Percentiles rank a stretch among this genome's conserved stretches.
These are phyloP conservation scores for Coreoperca whiteheadi DNA, from an alignment of 2,113 vertebrate species.

Conservation along the genomic window DNA sequence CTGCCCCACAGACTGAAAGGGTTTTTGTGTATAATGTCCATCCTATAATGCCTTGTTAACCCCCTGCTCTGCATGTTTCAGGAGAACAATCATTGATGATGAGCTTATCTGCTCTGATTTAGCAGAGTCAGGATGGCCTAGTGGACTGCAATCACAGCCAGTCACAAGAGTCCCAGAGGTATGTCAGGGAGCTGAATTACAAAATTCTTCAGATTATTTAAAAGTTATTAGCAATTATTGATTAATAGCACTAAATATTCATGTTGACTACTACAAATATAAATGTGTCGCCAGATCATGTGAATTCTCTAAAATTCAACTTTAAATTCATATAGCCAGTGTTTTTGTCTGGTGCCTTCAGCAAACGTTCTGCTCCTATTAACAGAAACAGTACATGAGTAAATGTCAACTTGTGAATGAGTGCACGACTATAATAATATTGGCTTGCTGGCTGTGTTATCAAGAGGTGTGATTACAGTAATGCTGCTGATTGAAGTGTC, in stretches of 20 bases:
- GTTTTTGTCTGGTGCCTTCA: neutral
- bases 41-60: conserved; percentile 1
- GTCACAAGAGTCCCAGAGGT: conserved; percentile 1
- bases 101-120: conserved; percentile 40
- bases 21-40: neutral
- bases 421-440: neutral
- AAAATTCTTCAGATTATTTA: neutral
- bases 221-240: neutral
- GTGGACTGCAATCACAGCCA: neutral
- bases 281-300: neutral
- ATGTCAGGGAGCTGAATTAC: neutral
- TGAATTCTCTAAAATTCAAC: no score
- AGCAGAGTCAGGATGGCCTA: conserved; percentile 15
- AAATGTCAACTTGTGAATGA: neutral
- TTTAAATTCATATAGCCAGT: neutral
- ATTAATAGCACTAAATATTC: neutral
- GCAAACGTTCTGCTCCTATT: neutral
- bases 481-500: conserved; percentile 1
- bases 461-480: neutral
- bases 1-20: neutral
- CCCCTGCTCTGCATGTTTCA: conserved; percentile 5
- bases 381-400: neutral
- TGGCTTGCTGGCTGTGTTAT: neutral
- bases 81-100: conserved; percentile 23
- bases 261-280: neutral